Base-by-base conservation (phyloP, 2,113 vertebrate genomes). In the Hiodon alosoides region DNA sequence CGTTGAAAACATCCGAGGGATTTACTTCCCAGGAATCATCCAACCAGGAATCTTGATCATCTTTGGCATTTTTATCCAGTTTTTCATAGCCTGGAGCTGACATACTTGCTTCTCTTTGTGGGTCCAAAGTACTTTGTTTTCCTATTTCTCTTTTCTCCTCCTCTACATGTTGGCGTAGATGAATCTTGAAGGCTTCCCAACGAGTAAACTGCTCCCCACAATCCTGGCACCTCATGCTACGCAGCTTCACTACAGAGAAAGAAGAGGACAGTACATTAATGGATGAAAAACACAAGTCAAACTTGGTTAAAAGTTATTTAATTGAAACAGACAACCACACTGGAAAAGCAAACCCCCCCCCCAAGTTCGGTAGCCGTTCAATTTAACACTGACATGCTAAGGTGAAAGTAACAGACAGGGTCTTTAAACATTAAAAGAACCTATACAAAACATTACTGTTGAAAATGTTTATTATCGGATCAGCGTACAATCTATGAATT, bases 161-260 rank as follows among this genome's bases (percentile, higher is more conserved):
- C 51, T 85, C 4, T 2, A 75, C 77, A n/a, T 88, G 88, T 57
- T 83, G 80, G 14, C 79, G 79, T 50, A 85, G 81, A 65, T 87
- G 83, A 61, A 75, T 80, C 64, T 68, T 57, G 31, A 79, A 87
- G 53, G 52, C 9, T 0, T 82, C 72, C 59, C 0, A 58, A 52
- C 64, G 0, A 16, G 77, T 66, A 48, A 88, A 90, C 61, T 9
- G 69, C 72, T 82, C 79, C 57, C 85, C 83, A 80, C 88, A 87
- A 31, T 85, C 83, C 53, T 81, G 52, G 70, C 87, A 87, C 9
- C 14, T 52, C 75, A 84, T 72, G 55, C 0, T 76, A 67, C 3
- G 4, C 31, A 71, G 53, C 0, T 76, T 60, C 3, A n/a, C 87
- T 89, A 62, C 0, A 78, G 79, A 76, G 76, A n/a, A 68, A 71